Evolutionary conservation across 2,888 invertebrate species (phyloP), one percentile per base, ranked within the genome.

Genomic region (Pyrgus malvae): DNA sequence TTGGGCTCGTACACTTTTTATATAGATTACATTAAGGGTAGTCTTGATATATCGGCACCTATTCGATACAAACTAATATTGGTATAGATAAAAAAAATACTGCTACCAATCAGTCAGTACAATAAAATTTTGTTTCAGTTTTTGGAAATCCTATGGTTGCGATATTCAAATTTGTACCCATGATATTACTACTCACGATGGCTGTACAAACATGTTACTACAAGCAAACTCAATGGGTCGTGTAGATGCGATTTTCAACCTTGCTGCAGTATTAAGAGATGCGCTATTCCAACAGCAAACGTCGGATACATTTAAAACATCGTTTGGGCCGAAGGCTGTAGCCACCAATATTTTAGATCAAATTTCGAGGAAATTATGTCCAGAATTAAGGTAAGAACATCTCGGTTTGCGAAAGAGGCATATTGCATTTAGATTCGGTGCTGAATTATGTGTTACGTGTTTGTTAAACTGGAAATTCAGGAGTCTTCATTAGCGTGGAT

Each of bases 181-280:
- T 29, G 38, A 48, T 3, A 7, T 40, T 14, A 40, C 48, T 9
- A 48, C 19, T 6, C 17, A 29, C 6, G 6, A 27, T 29, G 48
- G 48, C 5, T 48, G 48, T 40, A 21, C 11, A 2, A 21, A 17
- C 12, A 12, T 48, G 17, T 29, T 48, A 12, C 16, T 40, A 31
- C 12, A 5, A 2, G 27, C 48, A 1, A 25, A 21, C 12, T 27
- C 29, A 0, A 40, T 48, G 29, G 48, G 48, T 2, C 48, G 12
- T 0, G 48, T 48, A 21, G 40, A 40, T 9, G 48, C 48, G 2
- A 48, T 48, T 14, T 48, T 48, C 40, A 48, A 48, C 29, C 40
- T 48, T 19, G 48, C 48, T 40, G 48, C 27, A 9, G 19, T 48
- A 4, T 21, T 48, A 16, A 40, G 29, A 37, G 48, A 48, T 29